phyloP scores from a whole-genome alignment of 2,113 vertebrate genomes.

The Upupa epops region DNA sequence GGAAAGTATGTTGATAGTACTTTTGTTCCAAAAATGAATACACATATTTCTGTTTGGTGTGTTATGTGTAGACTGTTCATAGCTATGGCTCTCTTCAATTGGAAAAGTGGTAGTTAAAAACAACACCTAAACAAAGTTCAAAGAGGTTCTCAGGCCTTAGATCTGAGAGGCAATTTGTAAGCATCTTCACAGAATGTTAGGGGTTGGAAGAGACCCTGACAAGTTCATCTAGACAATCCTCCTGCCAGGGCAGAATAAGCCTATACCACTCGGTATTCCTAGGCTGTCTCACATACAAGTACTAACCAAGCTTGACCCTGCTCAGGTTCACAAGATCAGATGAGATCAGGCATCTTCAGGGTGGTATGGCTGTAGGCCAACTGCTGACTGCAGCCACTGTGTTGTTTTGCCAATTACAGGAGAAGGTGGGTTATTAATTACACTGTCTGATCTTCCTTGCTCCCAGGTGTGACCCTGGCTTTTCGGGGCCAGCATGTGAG shows the following conservation, averaged over 20 bases:
- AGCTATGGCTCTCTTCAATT: neutral
- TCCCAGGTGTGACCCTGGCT: slow-evolving; percentile 91
- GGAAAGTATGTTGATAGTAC: neutral
- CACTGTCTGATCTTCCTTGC: neutral
- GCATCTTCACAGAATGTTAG: too few relatives aligned
- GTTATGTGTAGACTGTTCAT: neutral
- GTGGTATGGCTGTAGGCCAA: neutral
- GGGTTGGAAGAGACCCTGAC: too few relatives aligned
- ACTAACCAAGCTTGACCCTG: too few relatives aligned
- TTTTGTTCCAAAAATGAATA: neutral
- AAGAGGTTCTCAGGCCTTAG: neutral
- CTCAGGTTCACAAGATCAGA: too few relatives aligned
- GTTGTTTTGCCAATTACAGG: neutral
- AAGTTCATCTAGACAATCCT: too few relatives aligned
- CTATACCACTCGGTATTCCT: too few relatives aligned
- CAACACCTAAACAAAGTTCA: neutral
- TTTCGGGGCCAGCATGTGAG: slow-evolving; percentile 94
- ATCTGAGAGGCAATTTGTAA: neutral
- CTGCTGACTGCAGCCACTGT: neutral
- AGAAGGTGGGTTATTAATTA: neutral
- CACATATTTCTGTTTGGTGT: neutral
- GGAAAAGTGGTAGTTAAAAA: neutral
- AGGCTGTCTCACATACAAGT: too few relatives aligned
- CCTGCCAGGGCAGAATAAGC: too few relatives aligned
- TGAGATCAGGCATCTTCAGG: too few relatives aligned